These are phyloP conservation scores for Hippocampus barbouri DNA, from an alignment of 2,113 vertebrate species.

Conservation along the genomic window DNA sequence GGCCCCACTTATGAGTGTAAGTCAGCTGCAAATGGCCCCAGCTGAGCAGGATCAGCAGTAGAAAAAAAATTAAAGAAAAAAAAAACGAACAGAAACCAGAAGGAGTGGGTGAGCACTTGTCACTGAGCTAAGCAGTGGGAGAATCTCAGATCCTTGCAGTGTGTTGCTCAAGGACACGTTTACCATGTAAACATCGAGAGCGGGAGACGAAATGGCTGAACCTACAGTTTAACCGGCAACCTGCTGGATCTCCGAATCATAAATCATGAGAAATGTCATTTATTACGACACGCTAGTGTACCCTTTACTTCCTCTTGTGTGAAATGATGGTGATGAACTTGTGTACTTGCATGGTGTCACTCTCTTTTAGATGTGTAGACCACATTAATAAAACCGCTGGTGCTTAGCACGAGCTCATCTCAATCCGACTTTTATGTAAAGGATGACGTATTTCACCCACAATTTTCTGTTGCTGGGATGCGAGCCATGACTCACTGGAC, in stretches of 20 bases:
- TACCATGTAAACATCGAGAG: background rate
- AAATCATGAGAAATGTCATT: background rate
- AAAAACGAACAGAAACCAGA: background rate
- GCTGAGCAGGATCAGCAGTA: background rate
- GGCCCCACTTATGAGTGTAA: too few species aligned
- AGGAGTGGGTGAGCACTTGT: background rate
- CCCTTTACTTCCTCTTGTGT: background rate
- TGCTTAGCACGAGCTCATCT: background rate
- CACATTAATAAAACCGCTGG: background rate
- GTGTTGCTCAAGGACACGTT: conserved; percentile 1
- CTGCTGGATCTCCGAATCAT: background rate
- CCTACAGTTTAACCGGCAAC: conserved; percentile 6
- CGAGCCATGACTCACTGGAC: background rate
- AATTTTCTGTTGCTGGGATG: background rate
- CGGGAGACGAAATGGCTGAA: background rate
- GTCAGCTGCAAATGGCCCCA: too few species aligned
- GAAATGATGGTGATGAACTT: background rate
- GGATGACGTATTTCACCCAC: background rate
- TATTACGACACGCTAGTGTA: background rate
- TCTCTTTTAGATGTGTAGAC: background rate
- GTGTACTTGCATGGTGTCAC: background rate
- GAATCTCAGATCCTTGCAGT: background rate
- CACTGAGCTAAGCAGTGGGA: background rate
- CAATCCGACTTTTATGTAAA: background rate
- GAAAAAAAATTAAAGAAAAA: background rate